Conservation (phyloP, 2,797 vertebrate genomes). For the Enoplosus armatus region DNA sequence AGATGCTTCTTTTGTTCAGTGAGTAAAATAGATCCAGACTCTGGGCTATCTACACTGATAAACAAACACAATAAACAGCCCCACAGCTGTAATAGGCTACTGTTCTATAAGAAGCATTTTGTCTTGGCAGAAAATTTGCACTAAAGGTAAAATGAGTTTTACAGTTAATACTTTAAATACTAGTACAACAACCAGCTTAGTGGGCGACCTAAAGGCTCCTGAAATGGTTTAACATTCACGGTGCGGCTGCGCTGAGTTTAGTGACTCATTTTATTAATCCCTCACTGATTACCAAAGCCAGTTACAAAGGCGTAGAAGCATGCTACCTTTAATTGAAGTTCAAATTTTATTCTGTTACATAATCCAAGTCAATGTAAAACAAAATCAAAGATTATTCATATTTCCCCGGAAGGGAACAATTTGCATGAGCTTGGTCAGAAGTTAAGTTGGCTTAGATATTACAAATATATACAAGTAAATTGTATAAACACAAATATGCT, state of each 20-base stretch:
- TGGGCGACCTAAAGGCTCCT: background rate
- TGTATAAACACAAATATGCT: background rate
- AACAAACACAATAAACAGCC: background rate
- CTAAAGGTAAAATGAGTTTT: background rate
- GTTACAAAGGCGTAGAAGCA: background rate
- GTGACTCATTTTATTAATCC: background rate
- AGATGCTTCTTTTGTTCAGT: background rate
- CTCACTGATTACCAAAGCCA: background rate
- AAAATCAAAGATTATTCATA: no score
- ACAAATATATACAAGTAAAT: background rate
- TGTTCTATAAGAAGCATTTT: background rate
- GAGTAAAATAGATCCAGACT: background rate
- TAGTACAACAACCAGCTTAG: conserved; percentile 2
- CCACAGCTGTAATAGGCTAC: background rate
- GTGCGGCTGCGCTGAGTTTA: background rate
- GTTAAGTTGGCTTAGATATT: background rate
- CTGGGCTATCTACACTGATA: background rate
- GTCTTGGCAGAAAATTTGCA: background rate
- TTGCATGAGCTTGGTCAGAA: background rate
- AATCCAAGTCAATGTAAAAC: background rate
- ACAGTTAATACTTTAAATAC: conserved; percentile 14
- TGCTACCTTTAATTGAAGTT: background rate
- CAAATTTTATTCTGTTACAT: conserved; percentile 8
- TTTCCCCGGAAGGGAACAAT: background rate
- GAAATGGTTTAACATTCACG: conserved; percentile 6